Percentiles rank a stretch among this genome's conserved stretches.
Conservation (phyloP, 2,113 vertebrate genomes). For the Bufo gargarizans region DNA sequence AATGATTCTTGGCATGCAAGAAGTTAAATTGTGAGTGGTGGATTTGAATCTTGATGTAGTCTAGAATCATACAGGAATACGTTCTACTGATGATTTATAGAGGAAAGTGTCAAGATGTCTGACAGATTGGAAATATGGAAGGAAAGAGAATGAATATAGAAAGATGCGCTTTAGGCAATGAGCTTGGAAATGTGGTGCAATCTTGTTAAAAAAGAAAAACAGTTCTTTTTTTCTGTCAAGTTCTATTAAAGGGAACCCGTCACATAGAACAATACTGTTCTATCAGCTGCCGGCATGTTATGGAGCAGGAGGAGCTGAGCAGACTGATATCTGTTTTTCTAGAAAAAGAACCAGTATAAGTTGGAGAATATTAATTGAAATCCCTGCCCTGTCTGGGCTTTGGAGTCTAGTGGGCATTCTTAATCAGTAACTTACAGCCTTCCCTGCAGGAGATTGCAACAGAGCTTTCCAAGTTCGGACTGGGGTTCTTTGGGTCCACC, state of each 20-base stretch:
- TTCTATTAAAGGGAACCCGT: neutral
- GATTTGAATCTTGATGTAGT: neutral
- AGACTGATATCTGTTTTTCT: no score
- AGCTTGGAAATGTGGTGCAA: neutral
- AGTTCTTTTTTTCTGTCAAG: neutral
- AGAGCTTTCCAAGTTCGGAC: no score
- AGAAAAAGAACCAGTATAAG: no score
- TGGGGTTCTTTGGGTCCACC: no score
- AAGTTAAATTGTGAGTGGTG: neutral
- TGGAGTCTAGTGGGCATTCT: neutral
- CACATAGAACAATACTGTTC: neutral
- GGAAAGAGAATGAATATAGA: constrained; percentile 19
- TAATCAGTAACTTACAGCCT: neutral
- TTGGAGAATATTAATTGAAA: neutral
- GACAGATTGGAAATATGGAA: neutral
- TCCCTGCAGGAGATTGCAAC: neutral
- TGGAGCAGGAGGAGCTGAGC: neutral
- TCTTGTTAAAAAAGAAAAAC: neutral
- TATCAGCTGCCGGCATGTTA: neutral
- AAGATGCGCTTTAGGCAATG: neutral
- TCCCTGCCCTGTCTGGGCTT: neutral
- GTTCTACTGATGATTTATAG: constrained; percentile 15
- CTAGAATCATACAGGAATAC: neutral
- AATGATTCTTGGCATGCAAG: neutral
- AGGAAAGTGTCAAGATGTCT: constrained; percentile 5